These are phyloP conservation scores for Mamestra brassicae DNA, from an alignment of 2,888 invertebrate species.

Conservation along the genomic window DNA sequence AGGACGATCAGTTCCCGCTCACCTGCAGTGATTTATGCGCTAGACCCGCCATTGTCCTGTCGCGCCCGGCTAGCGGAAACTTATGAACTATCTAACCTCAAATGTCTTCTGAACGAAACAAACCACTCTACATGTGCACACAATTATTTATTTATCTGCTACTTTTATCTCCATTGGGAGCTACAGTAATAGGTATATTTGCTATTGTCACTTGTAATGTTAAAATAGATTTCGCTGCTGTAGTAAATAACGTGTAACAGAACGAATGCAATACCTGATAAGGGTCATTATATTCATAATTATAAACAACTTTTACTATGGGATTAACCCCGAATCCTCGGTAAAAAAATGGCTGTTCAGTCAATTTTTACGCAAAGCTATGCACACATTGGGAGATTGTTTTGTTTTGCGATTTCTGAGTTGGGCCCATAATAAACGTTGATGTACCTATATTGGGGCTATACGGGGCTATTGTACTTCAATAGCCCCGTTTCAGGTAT, in stretches of 20 bases:
- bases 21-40: constrained; percentile 87
- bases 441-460: too few species aligned
- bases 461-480: too few species aligned
- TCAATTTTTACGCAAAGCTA: too few species aligned
- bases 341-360: too few species aligned
- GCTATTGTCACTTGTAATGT: constrained; percentile 3
- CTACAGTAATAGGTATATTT: constrained; percentile 18
- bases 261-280: too few species aligned
- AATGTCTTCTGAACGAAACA: constrained; percentile 74
- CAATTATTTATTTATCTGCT: constrained; percentile 59
- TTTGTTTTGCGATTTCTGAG: too few species aligned
- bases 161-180: constrained; percentile 30
- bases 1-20: constrained; percentile 78
- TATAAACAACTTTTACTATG: too few species aligned
- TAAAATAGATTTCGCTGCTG: not conserved
- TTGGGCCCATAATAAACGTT: too few species aligned
- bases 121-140: constrained; percentile 41
- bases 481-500: too few species aligned
- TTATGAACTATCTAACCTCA: constrained; percentile 83
- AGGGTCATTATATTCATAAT: too few species aligned
- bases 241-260: not conserved
- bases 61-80: constrained; percentile 78
- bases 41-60: constrained; percentile 85
- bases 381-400: too few species aligned
- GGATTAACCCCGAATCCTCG: too few species aligned